A percentile compares a stretch with the other conserved stretches of the same genome.
Evolutionary conservation across 2,797 vertebrate species (phyloP).

Genomic region (Luscinia megarhynchos): DNA sequence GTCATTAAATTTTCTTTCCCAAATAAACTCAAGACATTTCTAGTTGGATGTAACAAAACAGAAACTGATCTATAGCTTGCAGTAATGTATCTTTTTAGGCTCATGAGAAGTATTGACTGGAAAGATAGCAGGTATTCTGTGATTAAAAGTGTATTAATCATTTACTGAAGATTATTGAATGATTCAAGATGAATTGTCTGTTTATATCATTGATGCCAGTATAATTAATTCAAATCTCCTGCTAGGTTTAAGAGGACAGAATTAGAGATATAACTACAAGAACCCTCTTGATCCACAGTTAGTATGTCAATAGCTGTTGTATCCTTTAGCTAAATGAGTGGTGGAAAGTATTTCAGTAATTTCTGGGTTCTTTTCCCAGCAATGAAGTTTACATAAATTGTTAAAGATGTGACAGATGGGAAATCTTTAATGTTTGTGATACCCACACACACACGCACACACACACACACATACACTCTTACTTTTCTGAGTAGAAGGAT

Average conservation of each 20-base stretch:
- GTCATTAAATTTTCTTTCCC: background rate
- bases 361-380: slow-evolving; percentile 14
- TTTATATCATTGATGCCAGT: slow-evolving; percentile 66
- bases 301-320: slow-evolving; percentile 58
- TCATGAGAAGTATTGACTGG: slow-evolving; percentile 20
- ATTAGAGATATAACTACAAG: slow-evolving; percentile 54
- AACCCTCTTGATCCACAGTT: slow-evolving; percentile 55
- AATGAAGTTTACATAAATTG: slow-evolving; percentile 61
- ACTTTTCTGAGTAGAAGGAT: slow-evolving; percentile 38
- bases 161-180: slow-evolving; percentile 57
- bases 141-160: slow-evolving; percentile 57
- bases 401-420: slow-evolving; percentile 41
- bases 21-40: background rate
- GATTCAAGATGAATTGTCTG: slow-evolving; percentile 48
- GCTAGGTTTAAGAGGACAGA: slow-evolving; percentile 58
- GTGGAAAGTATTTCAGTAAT: slow-evolving; percentile 10
- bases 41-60: background rate
- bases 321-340: slow-evolving; percentile 65
- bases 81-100: slow-evolving; percentile 11
- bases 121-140: slow-evolving; percentile 34
- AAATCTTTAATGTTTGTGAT: slow-evolving; percentile 50
- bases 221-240: slow-evolving; percentile 64
- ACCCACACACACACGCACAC: background rate
- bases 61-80: background rate
- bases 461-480: background rate